Base-by-base conservation (phyloP, 1,140 invertebrate species). In the Drosophila malerkotliana region DNA sequence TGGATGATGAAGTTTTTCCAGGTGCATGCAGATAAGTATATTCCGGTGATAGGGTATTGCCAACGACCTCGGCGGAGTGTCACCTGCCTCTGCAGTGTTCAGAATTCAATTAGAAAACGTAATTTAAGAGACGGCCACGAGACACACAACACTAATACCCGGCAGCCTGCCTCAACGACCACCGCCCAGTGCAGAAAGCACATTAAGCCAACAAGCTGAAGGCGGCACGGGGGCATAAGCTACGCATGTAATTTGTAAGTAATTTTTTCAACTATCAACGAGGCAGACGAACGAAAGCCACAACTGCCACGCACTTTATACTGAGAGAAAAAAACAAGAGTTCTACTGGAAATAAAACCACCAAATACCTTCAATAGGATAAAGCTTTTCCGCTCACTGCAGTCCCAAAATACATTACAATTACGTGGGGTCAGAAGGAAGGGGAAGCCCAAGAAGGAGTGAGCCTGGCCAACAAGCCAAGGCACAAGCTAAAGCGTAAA, bases 161-260 rank as follows among this genome's bases (percentile, higher is more conserved):
- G 66, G 58, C 69, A 85, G 68, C 53, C 32, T n/a, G 45, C 10
- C 28, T 6, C 48, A 28, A 26, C 55, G 47, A 21, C 14, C 30
- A 52, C 14, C 26, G 28, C 49, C 49, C 56, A 47, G 34, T 15
- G 53, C 74, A 66, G 52, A 77, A 77, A 71, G 63, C 81, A 71
- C 81, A 80, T 85, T 85, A 85, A 85, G 82, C 77, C 76, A 74
- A 80, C 76, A 77, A 76, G 66, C 77, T 61, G 68, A 87, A 81
- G 74, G 77, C 77, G 62, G 82, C 82, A 87, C 78, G 69, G 81
- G 74, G 81, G 82, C 82, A 78, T 87, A 85, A 85, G 81, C 81
- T 82, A 87, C 79, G 83, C 83, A 87, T 87, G 83, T 87, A 87
- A 87, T 83, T 88, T 87, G 83, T 87, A 87, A 88, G 79, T 87